Conservation (phyloP, 1,140 invertebrate genomes). For the Drosophila dunni region DNA sequence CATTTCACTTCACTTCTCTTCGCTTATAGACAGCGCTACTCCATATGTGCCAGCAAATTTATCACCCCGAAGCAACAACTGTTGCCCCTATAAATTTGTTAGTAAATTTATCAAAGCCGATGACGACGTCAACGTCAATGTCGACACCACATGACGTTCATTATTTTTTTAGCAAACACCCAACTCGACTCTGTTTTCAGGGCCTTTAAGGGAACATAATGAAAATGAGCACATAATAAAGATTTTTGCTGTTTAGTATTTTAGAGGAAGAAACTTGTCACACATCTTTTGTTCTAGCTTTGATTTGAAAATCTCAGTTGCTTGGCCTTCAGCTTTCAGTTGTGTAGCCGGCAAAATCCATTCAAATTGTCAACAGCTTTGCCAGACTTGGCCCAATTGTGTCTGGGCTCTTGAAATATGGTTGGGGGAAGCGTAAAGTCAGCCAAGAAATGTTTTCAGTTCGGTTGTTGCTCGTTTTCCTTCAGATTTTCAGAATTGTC, state of each 20-base stretch:
- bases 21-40: background rate
- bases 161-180: conserved; percentile 45
- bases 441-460: background rate
- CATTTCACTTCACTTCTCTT: background rate
- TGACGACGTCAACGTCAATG: background rate
- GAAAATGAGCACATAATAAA: conserved; percentile 59
- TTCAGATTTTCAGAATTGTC: conserved; percentile 9
- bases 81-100: conserved; percentile 48
- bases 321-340: conserved; percentile 25
- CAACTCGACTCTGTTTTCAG: conserved; percentile 11
- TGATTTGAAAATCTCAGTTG: conserved; percentile 25
- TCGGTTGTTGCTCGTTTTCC: background rate
- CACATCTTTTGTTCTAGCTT: conserved; percentile 63
- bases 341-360: conserved; percentile 34
- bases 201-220: conserved; percentile 46
- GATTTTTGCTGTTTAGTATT: conserved; percentile 73
- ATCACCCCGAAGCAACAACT: conserved; percentile 33
- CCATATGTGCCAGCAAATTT: conserved; percentile 35
- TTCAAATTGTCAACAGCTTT: conserved; percentile 77
- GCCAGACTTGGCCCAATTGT: conserved; percentile 60
- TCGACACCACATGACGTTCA: conserved; percentile 36
- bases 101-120: conserved; percentile 42
- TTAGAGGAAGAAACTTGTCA: conserved; percentile 38
- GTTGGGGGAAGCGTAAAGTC: conserved; percentile 5
- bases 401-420: conserved; percentile 34